Evolutionary conservation across 2,113 vertebrate species (phyloP).

Genomic region (Plecotus auritus): DNA sequence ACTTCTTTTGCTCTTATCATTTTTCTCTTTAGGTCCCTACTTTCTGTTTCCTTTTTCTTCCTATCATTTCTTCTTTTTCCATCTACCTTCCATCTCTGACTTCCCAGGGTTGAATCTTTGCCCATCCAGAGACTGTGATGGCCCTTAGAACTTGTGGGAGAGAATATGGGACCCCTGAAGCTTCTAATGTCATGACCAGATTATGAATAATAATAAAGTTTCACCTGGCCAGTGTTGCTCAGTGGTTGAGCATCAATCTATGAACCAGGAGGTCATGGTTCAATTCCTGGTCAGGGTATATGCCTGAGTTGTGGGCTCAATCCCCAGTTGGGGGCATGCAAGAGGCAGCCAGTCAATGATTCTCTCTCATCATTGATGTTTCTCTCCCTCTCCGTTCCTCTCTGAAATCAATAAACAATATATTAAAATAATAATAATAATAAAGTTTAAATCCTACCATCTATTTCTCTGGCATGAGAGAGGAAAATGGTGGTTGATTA

Average conservation of each 20-base stretch:
- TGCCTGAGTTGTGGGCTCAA: no score
- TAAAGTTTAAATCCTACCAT: background rate
- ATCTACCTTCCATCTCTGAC: background rate
- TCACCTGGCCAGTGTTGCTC: no score
- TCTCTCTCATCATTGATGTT: no score
- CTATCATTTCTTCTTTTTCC: background rate
- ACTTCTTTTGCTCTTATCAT: background rate
- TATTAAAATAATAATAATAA: background rate
- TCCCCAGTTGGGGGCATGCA: no score
- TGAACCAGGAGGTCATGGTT: no score
- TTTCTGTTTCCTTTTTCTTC: background rate
- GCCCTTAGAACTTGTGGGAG: background rate
- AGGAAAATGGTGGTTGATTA: slow-evolving; percentile 12
- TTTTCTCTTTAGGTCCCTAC: background rate
- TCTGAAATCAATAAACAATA: no score
- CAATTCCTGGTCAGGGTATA: no score
- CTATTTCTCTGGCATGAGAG: background rate
- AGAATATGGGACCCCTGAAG: background rate
- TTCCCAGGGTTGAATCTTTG: background rate
- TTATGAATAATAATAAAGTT: background rate
- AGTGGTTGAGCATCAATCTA: no score
- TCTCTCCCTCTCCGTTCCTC: no score
- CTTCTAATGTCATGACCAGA: background rate
- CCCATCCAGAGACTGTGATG: background rate
- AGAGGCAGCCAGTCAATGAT: no score